phyloP scores from a whole-genome alignment of 1,140 invertebrate genomes.

The Brachionus koreanus region DNA sequence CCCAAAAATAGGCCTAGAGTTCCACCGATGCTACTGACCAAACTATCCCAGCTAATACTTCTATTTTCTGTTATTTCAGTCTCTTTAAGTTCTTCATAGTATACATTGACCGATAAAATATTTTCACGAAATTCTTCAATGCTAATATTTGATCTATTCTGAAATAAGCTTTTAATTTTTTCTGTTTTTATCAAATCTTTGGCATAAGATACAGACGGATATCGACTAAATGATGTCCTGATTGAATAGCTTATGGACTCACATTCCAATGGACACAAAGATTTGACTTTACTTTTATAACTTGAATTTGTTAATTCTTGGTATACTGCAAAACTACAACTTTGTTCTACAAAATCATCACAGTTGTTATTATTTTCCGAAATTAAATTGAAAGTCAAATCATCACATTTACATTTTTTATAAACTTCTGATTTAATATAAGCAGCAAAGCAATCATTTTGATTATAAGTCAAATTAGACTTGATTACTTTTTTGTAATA shows the following conservation, averaged over 20 bases:
- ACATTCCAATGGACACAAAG: conserved; percentile 30
- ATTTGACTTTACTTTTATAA: not conserved
- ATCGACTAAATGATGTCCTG: not conserved
- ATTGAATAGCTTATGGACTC: not conserved
- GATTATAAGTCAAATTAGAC: not conserved
- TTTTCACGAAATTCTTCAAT: not conserved
- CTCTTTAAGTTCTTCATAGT: conserved; percentile 2
- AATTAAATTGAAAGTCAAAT: not conserved
- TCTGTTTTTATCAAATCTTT: conserved; percentile 5
- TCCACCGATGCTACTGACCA: conserved; percentile 3
- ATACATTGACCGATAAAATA: conserved; percentile 11
- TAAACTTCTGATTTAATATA: not conserved
- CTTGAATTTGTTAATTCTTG: not conserved
- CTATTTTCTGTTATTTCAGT: conserved; percentile 15
- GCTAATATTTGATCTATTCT: not conserved
- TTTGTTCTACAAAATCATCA: not conserved
- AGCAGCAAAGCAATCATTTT: not conserved
- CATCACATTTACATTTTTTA: conserved; percentile 7
- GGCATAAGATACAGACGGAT: not conserved
- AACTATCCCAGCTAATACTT: not conserved
- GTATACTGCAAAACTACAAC: not conserved
- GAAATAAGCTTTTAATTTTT: not conserved
- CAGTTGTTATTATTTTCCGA: not conserved
- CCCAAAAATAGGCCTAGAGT: conserved; percentile 31
- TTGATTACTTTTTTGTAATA: not conserved